Percentiles rank a stretch among this genome's conserved stretches.
phyloP scores from a whole-genome alignment of 2,113 vertebrate species.

The Anarhynchus alexandrinus region DNA sequence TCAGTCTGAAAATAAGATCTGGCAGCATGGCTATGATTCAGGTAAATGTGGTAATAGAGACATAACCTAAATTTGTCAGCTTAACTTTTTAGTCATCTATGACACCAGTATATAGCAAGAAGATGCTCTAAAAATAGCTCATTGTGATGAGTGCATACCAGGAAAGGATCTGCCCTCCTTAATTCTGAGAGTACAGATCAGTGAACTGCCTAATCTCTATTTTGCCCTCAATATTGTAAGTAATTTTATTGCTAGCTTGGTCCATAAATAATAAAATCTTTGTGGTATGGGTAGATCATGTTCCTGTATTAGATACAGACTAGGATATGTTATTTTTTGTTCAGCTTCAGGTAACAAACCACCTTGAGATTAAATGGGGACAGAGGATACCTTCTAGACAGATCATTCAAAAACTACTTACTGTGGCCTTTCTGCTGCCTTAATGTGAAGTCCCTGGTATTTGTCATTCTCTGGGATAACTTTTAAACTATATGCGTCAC shows the following conservation, averaged over 20 bases:
- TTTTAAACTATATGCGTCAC: not conserved
- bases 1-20: not conserved
- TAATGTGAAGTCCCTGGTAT: not conserved
- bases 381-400: not conserved
- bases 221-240: not conserved
- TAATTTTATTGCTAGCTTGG: not conserved
- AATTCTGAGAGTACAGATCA: not conserved
- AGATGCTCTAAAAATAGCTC: not conserved
- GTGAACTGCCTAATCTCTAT: not conserved
- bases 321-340: not conserved
- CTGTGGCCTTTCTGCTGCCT: not conserved
- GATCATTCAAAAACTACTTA: not conserved
- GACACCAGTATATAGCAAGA: not conserved
- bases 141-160: not conserved
- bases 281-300: not conserved
- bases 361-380: not conserved
- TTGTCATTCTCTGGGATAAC: not conserved
- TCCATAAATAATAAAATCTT: not conserved
- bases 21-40: not conserved
- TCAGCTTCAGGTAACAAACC: not conserved
- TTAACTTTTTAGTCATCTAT: not conserved
- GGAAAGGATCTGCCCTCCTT: not conserved
- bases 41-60: not conserved
- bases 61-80: not conserved
- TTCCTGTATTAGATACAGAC: not conserved